Evolutionary conservation across 2,888 invertebrate genomes (phyloP).

Genomic region (Brassicogethes aeneus): DNA sequence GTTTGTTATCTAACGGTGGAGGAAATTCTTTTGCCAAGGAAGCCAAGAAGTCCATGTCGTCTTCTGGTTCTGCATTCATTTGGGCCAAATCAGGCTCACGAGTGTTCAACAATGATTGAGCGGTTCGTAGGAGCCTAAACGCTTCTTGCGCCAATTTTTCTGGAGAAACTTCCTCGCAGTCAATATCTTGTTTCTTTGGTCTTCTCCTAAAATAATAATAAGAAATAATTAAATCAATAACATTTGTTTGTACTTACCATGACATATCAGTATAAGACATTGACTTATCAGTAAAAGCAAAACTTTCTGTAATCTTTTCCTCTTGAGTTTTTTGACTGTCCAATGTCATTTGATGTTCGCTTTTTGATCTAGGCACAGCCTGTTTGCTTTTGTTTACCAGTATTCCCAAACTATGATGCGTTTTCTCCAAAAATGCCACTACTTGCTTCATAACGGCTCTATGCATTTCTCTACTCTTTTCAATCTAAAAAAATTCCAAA

Average conservation of each 20-base stretch:
- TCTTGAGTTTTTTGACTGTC: slow-evolving; percentile 10
- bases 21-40: slow-evolving; percentile 38
- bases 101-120: slow-evolving; percentile 54
- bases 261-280: slow-evolving; percentile 2
- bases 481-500: slow-evolving; percentile 50
- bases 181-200: slow-evolving; percentile 34
- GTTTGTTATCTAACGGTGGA: slow-evolving; percentile 19
- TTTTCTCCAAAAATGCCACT: slow-evolving; percentile 57
- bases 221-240: neutral
- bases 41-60: slow-evolving; percentile 35
- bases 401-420: slow-evolving; percentile 54
- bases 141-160: slow-evolving; percentile 60
- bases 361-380: slow-evolving; percentile 44
- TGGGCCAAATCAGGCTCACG: slow-evolving; percentile 52
- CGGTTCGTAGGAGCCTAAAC: slow-evolving; percentile 54
- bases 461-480: slow-evolving; percentile 64
- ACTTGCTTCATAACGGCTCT: slow-evolving; percentile 63
- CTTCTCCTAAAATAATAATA: slow-evolving; percentile 32
- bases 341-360: slow-evolving; percentile 43
- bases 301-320: slow-evolving; percentile 13
- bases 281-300: slow-evolving; percentile 5
- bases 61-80: slow-evolving; percentile 22
- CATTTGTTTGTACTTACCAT: slow-evolving; percentile 18
- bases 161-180: slow-evolving; percentile 46
- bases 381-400: slow-evolving; percentile 36